A percentile compares a stretch with the other conserved stretches of the same genome.
Evolutionary conservation across 2,113 vertebrate species (phyloP).

Genomic region (Stigmatopora argus): DNA sequence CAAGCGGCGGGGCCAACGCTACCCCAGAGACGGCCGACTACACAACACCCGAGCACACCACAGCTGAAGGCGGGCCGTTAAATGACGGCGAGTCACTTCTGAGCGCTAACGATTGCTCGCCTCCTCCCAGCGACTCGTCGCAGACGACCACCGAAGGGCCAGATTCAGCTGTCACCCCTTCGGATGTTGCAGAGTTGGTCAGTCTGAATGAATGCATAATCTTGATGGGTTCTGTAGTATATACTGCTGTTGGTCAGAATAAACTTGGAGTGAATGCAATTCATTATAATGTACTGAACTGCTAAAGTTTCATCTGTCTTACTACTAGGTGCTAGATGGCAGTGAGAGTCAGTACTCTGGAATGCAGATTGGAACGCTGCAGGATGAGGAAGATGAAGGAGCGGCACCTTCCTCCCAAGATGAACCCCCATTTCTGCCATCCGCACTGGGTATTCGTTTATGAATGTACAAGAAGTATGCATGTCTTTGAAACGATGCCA

Average conservation of each 20-base stretch:
- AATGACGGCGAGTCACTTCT: constrained; percentile 36
- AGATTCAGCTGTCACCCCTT: constrained; percentile 93
- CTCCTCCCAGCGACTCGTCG: constrained; percentile 92
- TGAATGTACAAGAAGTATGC: neutral
- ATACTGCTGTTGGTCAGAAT: constrained; percentile 1
- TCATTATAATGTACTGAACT: neutral
- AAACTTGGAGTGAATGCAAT: constrained; percentile 30
- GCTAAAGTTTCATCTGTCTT: constrained; percentile 27
- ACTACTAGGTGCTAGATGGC: constrained; percentile 82
- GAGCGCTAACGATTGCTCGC: constrained; percentile 66
- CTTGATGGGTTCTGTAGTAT: neutral
- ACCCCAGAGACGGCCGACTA: constrained; percentile 73
- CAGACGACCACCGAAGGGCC: constrained; percentile 98
- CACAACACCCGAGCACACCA: constrained; percentile 54
- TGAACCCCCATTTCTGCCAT: constrained; percentile 69
- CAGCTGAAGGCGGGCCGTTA: constrained; percentile 49
- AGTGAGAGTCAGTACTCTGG: constrained; percentile 85
- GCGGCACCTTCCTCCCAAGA: constrained; percentile 57
- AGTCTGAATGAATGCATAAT: constrained; percentile 62
- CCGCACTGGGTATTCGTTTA: constrained; percentile 73
- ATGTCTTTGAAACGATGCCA: neutral
- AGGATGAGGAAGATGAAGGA: constrained; percentile 87
- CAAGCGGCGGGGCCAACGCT: constrained; percentile 81
- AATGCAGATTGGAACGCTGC: constrained; percentile 82
- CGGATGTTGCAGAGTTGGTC: constrained; percentile 94